phyloP scores from a whole-genome alignment of 1,140 invertebrate species.

The Leptinotarsa defecta region DNA sequence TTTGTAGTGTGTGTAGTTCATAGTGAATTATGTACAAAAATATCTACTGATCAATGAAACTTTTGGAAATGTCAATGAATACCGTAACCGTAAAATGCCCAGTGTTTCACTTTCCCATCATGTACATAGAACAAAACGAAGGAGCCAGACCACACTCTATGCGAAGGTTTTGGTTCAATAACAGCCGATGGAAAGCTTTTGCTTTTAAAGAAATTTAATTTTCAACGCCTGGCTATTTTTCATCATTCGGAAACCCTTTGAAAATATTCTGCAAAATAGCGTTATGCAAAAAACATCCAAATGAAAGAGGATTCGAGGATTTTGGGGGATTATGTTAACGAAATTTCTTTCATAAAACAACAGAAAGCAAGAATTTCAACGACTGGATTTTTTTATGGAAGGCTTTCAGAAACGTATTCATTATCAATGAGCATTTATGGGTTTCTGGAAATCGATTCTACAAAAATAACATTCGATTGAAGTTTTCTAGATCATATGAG shows the following conservation, averaged over 20 bases:
- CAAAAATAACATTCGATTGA: too few relatives aligned
- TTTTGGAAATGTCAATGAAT: too few relatives aligned
- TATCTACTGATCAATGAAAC: too few relatives aligned
- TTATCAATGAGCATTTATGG: too few relatives aligned
- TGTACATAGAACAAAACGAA: not conserved
- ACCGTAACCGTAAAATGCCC: too few relatives aligned
- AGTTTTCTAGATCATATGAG: too few relatives aligned
- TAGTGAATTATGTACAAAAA: too few relatives aligned
- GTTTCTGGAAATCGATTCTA: too few relatives aligned
- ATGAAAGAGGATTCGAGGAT: not conserved
- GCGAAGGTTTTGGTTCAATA: conserved; percentile 12
- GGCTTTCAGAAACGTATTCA: too few relatives aligned
- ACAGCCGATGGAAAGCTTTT: conserved; percentile 2
- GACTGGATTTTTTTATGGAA: too few relatives aligned
- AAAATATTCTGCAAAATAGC: not conserved
- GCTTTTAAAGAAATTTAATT: conserved; percentile 18
- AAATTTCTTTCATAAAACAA: not conserved
- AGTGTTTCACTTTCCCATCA: not conserved
- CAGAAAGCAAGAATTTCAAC: too few relatives aligned
- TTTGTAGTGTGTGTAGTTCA: too few relatives aligned
- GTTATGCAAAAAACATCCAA: not conserved
- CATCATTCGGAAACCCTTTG: conserved; percentile 8
- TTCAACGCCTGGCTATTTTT: conserved; percentile 15
- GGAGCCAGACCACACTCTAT: conserved; percentile 16
- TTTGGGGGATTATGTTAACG: not conserved